phyloP scores from a whole-genome alignment of 2,797 vertebrate genomes.

The Cirrhinus molitorella region DNA sequence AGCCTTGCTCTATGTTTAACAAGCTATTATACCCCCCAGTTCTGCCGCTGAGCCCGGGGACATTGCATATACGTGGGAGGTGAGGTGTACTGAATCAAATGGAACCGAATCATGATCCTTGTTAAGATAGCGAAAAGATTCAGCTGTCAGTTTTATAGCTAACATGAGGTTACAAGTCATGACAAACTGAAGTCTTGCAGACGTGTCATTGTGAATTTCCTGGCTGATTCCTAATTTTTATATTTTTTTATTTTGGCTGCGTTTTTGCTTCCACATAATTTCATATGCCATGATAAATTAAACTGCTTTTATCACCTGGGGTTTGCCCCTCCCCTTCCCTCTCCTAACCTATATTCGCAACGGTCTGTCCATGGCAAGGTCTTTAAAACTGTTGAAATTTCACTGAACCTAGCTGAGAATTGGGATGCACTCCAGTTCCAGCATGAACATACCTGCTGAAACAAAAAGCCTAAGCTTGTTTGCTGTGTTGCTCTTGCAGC shows the following conservation, averaged over 20 bases:
- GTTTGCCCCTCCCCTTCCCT: not conserved
- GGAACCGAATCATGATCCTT: constrained; percentile 36
- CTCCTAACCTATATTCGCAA: not conserved
- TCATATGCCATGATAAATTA: constrained; percentile 15
- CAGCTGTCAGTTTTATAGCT: constrained; percentile 48
- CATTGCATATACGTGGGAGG: constrained; percentile 62
- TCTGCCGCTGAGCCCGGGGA: constrained; percentile 60
- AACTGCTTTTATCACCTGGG: not conserved
- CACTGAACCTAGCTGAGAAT: not conserved
- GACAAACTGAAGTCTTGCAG: constrained; percentile 19
- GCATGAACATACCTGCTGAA: not conserved
- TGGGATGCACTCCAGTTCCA: not conserved
- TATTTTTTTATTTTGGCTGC: not conserved
- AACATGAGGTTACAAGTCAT: constrained; percentile 25
- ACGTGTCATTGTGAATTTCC: constrained; percentile 1
- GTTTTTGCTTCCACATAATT: not conserved
- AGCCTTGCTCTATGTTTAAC: constrained; percentile 73
- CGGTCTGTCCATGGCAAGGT: not conserved
- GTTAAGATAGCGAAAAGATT: constrained; percentile 50
- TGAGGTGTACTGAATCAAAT: constrained; percentile 37
- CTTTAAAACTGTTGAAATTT: constrained; percentile 11
- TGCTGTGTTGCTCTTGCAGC: no score
- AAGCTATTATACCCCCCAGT: constrained; percentile 70
- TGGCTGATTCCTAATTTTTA: not conserved
- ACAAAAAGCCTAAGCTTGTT: not conserved